Evolutionary conservation across 2,888 invertebrate genomes (phyloP), one percentile per base, ranked within the genome.

Genomic region (Artemia sinica): DNA sequence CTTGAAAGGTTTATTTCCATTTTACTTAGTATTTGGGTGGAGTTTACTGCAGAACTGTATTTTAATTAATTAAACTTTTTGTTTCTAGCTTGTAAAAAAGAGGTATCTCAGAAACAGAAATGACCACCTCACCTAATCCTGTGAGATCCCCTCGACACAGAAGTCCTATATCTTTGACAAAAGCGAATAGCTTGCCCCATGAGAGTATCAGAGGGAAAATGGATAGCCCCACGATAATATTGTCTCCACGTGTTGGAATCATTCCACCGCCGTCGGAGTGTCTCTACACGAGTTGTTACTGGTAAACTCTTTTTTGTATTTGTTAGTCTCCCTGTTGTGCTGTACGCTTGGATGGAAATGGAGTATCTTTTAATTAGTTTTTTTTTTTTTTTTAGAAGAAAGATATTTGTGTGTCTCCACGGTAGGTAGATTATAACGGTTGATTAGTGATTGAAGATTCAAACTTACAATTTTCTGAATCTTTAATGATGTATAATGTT

Each of bases 261-360:
- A 58, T 58, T 18, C 58, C 58, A n/a, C 58, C 18, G n/a, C 58
- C 58, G 10, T 13, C 71, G n/a, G 72, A 74, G 50, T 89, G 89
- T 79, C 85, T 87, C 74, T 89, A 90, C 79, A 89, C 89, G 74
- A 87, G 88, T 75, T 89, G 89, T 80, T 90, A 89, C 79, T 90
- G 90, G 89, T 87, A 81, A 84, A 85, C 72, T 28, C 67, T 71
- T 51, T 69, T 71, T 67, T 66, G 18, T 28, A 68, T 49, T 66
- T 2, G 66, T 65, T 63, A 67, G 69, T 67, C 52, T 68, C 49
- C 49, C 68, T 72, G 48, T 41, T 41, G 12, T 13, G 12, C 2
- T 14, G 14, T 41, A n/a, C 48, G 50, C 65, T 41, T 68, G n/a
- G 8, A 11, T 71, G 70, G 11, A 28, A 28, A 28, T 28, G 28